Conservation (phyloP, 2,113 vertebrate species). For the Bos javanicus region DNA sequence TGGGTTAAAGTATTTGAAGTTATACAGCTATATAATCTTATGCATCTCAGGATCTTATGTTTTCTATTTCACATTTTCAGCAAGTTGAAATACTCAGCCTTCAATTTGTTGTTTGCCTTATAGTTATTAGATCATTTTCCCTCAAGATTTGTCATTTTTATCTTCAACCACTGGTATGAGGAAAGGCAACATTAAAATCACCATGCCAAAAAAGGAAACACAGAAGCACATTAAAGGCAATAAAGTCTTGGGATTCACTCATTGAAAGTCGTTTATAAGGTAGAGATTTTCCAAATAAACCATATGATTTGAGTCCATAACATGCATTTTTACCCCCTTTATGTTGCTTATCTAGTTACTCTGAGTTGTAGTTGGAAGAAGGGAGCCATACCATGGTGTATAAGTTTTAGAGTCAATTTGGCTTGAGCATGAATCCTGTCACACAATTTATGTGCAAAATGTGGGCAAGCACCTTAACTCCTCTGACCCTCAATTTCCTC, state of each 20-base stretch:
- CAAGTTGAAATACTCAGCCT: not conserved
- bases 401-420: not conserved
- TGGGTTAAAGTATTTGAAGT: not conserved
- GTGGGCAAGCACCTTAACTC: not conserved
- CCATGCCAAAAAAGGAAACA: not conserved
- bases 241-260: not conserved
- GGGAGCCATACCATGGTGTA: not conserved
- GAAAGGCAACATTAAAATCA: not conserved
- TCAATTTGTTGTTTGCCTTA: not conserved
- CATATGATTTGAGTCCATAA: not conserved
- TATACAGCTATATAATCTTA: not conserved
- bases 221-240: not conserved
- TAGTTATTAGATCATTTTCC: not conserved
- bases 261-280: not conserved
- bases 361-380: not conserved
- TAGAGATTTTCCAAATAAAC: not conserved
- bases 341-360: not conserved
- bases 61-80: not conserved
- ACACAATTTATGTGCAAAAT: not conserved
- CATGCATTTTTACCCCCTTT: not conserved
- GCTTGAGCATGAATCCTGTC: not conserved
- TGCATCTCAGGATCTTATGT: not conserved
- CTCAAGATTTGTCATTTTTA: not conserved
- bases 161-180: not conserved
- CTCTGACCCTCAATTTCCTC: not conserved